phyloP scores from a whole-genome alignment of 2,113 vertebrate genomes.

The Aythya baeri region DNA sequence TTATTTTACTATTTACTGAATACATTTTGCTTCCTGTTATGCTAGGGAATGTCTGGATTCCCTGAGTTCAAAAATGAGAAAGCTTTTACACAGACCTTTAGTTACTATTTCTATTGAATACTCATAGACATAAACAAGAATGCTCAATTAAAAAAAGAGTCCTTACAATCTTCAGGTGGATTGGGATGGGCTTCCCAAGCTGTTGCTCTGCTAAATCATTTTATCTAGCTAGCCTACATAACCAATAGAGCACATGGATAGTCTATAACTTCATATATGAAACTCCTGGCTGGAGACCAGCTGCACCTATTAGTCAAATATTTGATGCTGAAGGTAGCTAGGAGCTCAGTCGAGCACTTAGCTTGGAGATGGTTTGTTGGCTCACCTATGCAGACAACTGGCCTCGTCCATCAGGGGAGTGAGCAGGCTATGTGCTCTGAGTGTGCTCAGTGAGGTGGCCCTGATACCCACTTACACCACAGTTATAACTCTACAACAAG shows the following conservation, averaged over 20 bases:
- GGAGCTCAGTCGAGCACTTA: not conserved
- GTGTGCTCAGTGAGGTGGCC: not conserved
- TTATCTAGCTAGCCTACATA: not conserved
- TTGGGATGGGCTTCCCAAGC: not conserved
- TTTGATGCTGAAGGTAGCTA: not conserved
- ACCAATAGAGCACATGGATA: not conserved
- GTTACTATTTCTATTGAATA: not conserved
- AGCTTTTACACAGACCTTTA: not conserved
- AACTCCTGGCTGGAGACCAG: not conserved
- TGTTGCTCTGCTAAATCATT: not conserved
- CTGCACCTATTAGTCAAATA: not conserved
- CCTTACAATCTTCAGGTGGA: not conserved
- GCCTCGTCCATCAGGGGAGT: not conserved
- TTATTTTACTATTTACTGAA: not conserved
- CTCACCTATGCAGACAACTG: not conserved
- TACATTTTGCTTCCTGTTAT: not conserved
- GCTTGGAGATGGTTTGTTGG: not conserved
- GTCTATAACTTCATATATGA: not conserved
- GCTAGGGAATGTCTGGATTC: not conserved
- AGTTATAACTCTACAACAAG: not conserved
- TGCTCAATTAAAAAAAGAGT: not conserved
- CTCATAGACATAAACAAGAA: rapidly evolving
- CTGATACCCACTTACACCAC: not conserved
- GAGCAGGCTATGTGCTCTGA: too few species aligned
- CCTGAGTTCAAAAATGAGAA: not conserved